phyloP scores from a whole-genome alignment of 1,140 invertebrate species.

The Plutomurus gul region DNA sequence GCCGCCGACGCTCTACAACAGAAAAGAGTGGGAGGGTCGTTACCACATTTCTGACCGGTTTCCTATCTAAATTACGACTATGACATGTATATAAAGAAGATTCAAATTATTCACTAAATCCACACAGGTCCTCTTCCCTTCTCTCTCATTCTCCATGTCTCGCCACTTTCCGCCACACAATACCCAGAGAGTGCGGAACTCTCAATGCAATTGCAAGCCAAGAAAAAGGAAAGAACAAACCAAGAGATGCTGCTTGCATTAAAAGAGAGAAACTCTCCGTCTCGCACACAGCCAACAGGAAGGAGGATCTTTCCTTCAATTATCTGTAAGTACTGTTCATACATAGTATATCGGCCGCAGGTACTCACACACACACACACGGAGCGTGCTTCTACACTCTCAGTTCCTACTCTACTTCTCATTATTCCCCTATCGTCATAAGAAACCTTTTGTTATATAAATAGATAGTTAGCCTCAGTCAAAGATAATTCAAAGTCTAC shows the following conservation, averaged over 20 bases:
- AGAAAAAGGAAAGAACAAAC: background rate
- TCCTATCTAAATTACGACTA: constrained; percentile 3
- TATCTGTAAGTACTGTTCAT: constrained; percentile 1
- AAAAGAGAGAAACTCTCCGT: too few species aligned
- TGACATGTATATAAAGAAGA: constrained; percentile 22
- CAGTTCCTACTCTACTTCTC: too few species aligned
- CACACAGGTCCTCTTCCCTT: background rate
- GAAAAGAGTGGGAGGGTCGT: background rate
- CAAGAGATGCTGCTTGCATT: constrained; percentile 1
- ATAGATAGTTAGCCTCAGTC: too few species aligned
- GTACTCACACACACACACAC: too few species aligned
- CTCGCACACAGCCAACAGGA: background rate
- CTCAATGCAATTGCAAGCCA: too few species aligned
- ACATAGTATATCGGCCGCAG: too few species aligned
- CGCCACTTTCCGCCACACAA: background rate
- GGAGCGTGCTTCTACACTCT: too few species aligned
- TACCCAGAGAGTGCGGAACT: too few species aligned
- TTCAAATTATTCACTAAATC: background rate
- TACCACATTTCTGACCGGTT: background rate
- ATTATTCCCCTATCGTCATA: too few species aligned
- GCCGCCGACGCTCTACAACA: too few species aligned
- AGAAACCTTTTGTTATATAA: too few species aligned
- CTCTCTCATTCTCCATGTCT: background rate
- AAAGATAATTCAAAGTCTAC: too few species aligned
- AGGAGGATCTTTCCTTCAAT: constrained; percentile 9